phyloP scores from a whole-genome alignment of 2,888 invertebrate species.

The Corythucha ciliata region DNA sequence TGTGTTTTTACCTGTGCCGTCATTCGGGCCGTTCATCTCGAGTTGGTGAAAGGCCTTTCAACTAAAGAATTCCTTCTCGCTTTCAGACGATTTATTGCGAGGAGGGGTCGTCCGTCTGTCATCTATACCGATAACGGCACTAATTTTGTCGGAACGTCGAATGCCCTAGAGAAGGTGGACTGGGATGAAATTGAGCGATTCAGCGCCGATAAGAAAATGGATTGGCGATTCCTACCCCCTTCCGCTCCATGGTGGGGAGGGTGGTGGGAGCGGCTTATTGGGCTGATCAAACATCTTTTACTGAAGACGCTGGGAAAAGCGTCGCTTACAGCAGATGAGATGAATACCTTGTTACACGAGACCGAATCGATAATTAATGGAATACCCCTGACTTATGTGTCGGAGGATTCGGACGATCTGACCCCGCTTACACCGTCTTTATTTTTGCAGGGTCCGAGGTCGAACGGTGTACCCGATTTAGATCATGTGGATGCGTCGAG shows the following conservation, averaged over 20 bases:
- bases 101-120: conserved; percentile 38
- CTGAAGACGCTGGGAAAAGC: conserved; percentile 21
- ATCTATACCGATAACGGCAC: conserved; percentile 40
- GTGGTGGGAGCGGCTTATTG: conserved; percentile 37
- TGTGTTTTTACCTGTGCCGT: conserved; percentile 41
- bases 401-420: conserved; percentile 27
- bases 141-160: conserved; percentile 40
- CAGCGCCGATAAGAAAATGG: conserved; percentile 29
- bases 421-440: conserved; percentile 35
- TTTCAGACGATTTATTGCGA: conserved; percentile 38
- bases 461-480: conserved; percentile 17
- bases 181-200: conserved; percentile 40
- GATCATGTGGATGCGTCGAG: conserved; percentile 12
- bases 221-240: conserved; percentile 36
- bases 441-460: conserved; percentile 30
- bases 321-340: conserved; percentile 18
- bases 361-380: conserved; percentile 20
- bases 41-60: conserved; percentile 37
- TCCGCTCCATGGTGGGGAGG: conserved; percentile 43
- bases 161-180: conserved; percentile 45
- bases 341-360: conserved; percentile 27
- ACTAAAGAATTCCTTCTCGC: conserved; percentile 38
- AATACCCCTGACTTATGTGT: conserved; percentile 13
- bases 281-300: conserved; percentile 21
- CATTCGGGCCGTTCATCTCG: conserved; percentile 41